Evolutionary conservation across 23 tunicate species (phyloP), one percentile per base, ranked within the genome.

Genomic region (Styela clava): DNA sequence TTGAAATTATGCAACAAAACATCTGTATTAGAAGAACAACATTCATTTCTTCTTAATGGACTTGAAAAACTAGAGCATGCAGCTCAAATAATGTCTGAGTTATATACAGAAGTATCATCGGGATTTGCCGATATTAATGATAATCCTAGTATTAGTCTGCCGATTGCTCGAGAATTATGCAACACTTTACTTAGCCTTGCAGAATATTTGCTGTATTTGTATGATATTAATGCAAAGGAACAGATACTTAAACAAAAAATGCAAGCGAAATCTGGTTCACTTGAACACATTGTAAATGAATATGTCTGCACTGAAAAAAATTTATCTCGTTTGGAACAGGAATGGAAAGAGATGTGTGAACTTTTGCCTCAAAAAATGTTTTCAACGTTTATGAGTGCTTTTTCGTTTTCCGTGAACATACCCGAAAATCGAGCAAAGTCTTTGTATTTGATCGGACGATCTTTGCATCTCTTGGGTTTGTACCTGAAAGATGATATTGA

Each of bases 21-120:
- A 16, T 26, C 24, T 44, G 30, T 56, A 37, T 7, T 52, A 24
- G 81, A 76, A 44, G 33, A 52, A 24, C 74, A 81, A 63, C 85
- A 80, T 35, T 25, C 74, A 9, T 79, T 69, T 72, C 52, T 88
- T 33, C 65, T 88, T 12, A 69, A 69, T 35, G 87, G 88, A 28
- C 68, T 88, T 24, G 32, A 88, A 69, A 34, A 52, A 24, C 1
- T 76, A n/a, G 62, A 76, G 26, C 52, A 0, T 44, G 81, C 65
- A 22, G 27, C 31, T 19, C 0, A 52, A 20, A 52, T 5, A 12
- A 27, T 76, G 64, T 21, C 65, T 27, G 26, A 44, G 2, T 44
- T 52, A 24, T 76, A 76, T 52, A 26, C 64, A 21, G 81, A 76
- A 76, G 65, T 76, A 9, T 33, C 29, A 25, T 76, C 81, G 12